Conservation (phyloP, 2,113 vertebrate genomes). For the cattle (Bos taurus) region DNA sequence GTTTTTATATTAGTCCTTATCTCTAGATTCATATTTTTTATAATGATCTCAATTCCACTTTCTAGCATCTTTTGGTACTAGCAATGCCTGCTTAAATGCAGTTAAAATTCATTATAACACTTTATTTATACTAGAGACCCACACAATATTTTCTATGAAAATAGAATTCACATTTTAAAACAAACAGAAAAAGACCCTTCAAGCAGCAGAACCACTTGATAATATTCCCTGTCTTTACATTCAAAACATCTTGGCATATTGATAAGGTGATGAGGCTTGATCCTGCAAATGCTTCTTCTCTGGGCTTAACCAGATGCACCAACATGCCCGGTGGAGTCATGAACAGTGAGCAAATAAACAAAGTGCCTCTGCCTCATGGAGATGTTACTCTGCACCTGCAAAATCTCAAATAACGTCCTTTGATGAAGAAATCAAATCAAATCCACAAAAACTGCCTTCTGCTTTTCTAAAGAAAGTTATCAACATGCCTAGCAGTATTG, state of each 20-base stretch:
- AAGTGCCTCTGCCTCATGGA: neutral
- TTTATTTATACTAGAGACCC: slow-evolving; percentile 40
- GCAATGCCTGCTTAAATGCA: slow-evolving; percentile 37
- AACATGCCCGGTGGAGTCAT: neutral
- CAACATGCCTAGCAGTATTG: neutral
- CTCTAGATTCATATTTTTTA: slow-evolving; percentile 52
- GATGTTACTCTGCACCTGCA: slow-evolving; percentile 38
- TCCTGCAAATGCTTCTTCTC: neutral
- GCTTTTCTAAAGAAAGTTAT: slow-evolving; percentile 18
- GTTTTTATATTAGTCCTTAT: slow-evolving; percentile 62
- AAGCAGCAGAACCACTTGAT: neutral
- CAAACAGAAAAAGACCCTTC: slow-evolving; percentile 14
- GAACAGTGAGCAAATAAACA: slow-evolving; percentile 27
- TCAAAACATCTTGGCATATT: neutral
- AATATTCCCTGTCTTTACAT: slow-evolving; percentile 13
- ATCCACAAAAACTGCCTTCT: slow-evolving; percentile 3
- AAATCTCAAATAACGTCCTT: neutral
- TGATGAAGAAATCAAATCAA: slow-evolving; percentile 36
- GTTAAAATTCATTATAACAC: slow-evolving; percentile 55
- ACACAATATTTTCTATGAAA: slow-evolving; percentile 34
- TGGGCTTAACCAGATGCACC: slow-evolving; percentile 9
- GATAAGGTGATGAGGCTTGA: neutral
- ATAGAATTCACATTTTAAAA: slow-evolving; percentile 50
- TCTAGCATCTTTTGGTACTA: slow-evolving; percentile 21
- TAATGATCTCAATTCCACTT: slow-evolving; percentile 57